Percentiles rank a stretch among this genome's conserved stretches.
Conservation (phyloP, 1,140 invertebrate species). For the Branchinecta lindahli region DNA sequence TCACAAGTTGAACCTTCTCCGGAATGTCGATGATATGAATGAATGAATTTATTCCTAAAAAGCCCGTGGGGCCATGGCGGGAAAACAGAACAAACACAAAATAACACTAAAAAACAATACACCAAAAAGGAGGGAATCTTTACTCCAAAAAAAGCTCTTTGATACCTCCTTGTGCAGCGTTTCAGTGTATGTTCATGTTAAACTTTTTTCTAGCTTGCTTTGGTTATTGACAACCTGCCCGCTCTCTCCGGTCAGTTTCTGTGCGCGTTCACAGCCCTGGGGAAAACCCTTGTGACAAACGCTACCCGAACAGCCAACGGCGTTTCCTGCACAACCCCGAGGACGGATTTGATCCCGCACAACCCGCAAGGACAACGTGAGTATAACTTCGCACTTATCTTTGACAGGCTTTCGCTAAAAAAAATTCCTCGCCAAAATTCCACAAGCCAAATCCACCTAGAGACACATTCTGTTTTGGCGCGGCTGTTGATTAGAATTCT, state of each 20-base stretch:
- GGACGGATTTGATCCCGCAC: conserved; percentile 71
- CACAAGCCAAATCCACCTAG: not conserved
- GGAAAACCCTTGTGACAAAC: conserved; percentile 76
- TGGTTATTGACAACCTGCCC: conserved; percentile 83
- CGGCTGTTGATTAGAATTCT: too few relatives aligned
- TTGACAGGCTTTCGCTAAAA: not conserved
- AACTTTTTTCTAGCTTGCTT: conserved; percentile 43
- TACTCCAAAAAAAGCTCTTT: too few relatives aligned
- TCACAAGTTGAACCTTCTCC: too few relatives aligned
- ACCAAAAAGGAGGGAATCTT: too few relatives aligned
- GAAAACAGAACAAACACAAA: too few relatives aligned
- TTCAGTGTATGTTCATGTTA: too few relatives aligned
- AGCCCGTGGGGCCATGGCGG: too few relatives aligned
- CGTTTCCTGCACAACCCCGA: conserved; percentile 84
- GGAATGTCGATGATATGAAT: too few relatives aligned
- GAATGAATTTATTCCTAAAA: too few relatives aligned
- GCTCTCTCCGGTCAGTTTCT: conserved; percentile 70
- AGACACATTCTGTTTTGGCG: too few relatives aligned
- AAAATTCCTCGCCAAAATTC: conserved; percentile 11
- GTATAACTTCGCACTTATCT: conserved; percentile 23
- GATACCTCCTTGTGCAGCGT: too few relatives aligned
- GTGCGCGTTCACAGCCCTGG: conserved; percentile 82
- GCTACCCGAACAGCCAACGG: conserved; percentile 72
- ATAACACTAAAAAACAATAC: too few relatives aligned
- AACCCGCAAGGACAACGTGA: conserved; percentile 75